Evolutionary conservation across 2,797 vertebrate species (phyloP).

Genomic region (Phylloscopus collybita): DNA sequence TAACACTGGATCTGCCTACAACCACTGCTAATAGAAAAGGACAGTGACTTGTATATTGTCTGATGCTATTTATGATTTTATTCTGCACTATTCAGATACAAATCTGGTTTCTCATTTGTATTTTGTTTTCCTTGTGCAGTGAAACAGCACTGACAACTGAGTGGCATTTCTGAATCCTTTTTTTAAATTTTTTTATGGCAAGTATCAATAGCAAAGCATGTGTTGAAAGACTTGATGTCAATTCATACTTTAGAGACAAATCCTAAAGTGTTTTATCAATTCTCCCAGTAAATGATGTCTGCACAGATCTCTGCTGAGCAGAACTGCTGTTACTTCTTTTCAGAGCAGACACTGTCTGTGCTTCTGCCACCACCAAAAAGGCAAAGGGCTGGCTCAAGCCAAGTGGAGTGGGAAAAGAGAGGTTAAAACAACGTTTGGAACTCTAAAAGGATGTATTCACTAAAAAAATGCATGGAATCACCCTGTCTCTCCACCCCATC

Average conservation of each 20-base stretch:
- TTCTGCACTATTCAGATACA: not conserved
- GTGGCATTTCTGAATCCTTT: not conserved
- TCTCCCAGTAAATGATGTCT: not conserved
- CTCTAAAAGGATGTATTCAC: not conserved
- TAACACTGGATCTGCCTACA: not conserved
- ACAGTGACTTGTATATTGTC: constrained; percentile 4
- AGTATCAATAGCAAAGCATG: not conserved
- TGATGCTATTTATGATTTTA: constrained; percentile 6
- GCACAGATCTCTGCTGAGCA: not conserved
- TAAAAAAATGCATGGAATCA: not conserved
- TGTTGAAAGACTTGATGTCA: not conserved
- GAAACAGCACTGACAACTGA: not conserved
- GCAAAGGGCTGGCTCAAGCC: not conserved
- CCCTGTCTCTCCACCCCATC: too few species aligned
- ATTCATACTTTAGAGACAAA: not conserved
- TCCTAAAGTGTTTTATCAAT: not conserved
- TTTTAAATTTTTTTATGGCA: not conserved
- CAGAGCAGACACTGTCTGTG: not conserved
- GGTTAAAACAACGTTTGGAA: not conserved
- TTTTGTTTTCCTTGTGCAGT: not conserved
- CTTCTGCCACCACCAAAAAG: not conserved
- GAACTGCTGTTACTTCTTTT: not conserved
- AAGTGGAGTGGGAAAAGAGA: not conserved
- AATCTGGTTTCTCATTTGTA: not conserved
- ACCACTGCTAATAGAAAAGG: not conserved